Percentiles rank a stretch among this genome's conserved stretches.
phyloP scores from a whole-genome alignment of 2,797 vertebrate species.

The Yasuhikotakia modesta region DNA sequence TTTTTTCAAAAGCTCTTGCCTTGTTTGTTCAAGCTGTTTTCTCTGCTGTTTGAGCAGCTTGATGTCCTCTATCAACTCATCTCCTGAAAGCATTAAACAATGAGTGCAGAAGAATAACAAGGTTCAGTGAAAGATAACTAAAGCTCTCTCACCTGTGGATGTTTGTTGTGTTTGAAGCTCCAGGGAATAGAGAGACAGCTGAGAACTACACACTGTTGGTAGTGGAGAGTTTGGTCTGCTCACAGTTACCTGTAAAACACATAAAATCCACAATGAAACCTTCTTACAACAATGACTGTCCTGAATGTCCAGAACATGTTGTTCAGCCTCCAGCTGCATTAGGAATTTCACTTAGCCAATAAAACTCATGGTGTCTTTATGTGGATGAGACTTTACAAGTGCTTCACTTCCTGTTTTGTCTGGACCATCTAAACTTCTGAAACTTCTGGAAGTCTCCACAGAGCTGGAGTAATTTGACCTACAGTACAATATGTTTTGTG shows the following conservation, averaged over 20 bases:
- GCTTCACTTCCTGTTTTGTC: conserved; percentile 37
- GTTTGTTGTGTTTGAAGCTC: conserved; percentile 61
- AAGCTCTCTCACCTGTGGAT: conserved; percentile 1
- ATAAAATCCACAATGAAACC: conserved; percentile 7
- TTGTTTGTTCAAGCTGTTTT: conserved; percentile 81
- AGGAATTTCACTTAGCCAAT: conserved; percentile 46
- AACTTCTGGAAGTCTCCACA: background rate
- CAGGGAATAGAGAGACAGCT: conserved; percentile 66
- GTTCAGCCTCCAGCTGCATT: conserved; percentile 43
- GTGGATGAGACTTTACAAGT: conserved; percentile 47
- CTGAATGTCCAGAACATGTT: conserved; percentile 50
- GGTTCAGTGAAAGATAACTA: background rate
- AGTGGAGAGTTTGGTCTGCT: conserved; percentile 53
- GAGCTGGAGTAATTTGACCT: background rate
- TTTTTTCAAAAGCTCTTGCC: conserved; percentile 84
- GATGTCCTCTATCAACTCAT: conserved; percentile 79
- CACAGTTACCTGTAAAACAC: conserved; percentile 61
- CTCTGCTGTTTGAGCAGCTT: conserved; percentile 81
- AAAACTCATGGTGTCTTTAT: conserved; percentile 46
- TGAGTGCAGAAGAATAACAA: background rate
- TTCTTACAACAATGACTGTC: conserved; percentile 27
- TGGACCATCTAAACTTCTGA: conserved; percentile 35
- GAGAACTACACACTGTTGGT: conserved; percentile 63
- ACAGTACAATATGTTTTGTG: background rate
- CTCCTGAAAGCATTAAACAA: conserved; percentile 67